These are phyloP conservation scores for Engystomops pustulosus DNA, from an alignment of 2,113 vertebrate genomes.

Conservation along the genomic window DNA sequence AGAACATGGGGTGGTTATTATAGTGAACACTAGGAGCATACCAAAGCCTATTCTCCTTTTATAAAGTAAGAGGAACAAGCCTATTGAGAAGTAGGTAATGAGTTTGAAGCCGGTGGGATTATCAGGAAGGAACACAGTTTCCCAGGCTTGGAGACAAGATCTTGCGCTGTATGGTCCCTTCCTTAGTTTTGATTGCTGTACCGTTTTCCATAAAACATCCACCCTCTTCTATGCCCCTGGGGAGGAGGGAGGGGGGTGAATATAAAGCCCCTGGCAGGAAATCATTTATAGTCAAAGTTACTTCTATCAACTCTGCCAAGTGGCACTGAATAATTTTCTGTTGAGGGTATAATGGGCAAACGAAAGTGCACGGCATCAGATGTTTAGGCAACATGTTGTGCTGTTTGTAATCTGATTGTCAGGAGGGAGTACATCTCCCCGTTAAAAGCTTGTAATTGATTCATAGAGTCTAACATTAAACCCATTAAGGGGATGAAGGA, in stretches of 20 bases:
- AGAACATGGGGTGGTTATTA: slow-evolving; percentile 33
- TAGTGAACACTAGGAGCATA: slow-evolving; percentile 8
- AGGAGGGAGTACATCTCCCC: slow-evolving; percentile 46
- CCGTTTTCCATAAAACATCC: neutral
- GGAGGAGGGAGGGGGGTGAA: neutral
- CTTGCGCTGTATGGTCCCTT: neutral
- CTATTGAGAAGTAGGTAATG: slow-evolving; percentile 32
- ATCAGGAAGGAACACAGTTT: neutral
- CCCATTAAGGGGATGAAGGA: slow-evolving; percentile 48
- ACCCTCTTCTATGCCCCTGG: neutral
- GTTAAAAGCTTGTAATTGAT: slow-evolving; percentile 58
- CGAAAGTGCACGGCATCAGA: neutral
- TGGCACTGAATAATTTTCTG: slow-evolving; percentile 5
- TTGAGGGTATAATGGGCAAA: neutral
- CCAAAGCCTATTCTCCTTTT: slow-evolving; percentile 27
- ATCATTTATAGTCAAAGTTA: slow-evolving; percentile 16
- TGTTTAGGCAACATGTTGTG: slow-evolving; percentile 41
- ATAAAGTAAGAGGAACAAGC: neutral
- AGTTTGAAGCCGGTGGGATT: neutral
- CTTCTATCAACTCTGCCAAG: neutral
- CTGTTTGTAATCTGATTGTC: slow-evolving; percentile 56
- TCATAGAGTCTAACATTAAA: slow-evolving; percentile 51
- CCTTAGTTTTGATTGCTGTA: neutral
- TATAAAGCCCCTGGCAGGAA: neutral
- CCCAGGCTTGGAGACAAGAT: neutral